Evolutionary conservation across 2,888 invertebrate genomes (phyloP), one percentile per base, ranked within the genome.

Genomic region (Atrina japonica): DNA sequence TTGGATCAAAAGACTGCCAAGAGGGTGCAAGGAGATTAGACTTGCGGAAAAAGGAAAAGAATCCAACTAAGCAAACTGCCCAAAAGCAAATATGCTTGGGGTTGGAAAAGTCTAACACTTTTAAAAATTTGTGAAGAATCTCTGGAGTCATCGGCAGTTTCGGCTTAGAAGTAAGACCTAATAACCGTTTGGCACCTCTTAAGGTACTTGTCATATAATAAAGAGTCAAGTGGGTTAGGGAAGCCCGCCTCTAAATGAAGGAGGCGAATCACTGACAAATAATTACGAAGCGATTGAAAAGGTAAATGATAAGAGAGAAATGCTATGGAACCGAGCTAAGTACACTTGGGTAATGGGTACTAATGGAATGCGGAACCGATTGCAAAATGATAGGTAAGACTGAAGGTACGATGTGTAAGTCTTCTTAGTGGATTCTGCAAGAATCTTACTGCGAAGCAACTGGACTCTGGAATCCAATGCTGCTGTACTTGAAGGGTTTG

Each of bases 281-380:
- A 59, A 18, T 58, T 40, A 7, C 29, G 23, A 27, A 66, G 30
- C 25, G 35, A 47, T 18, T 35, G 14, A 29, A 45, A 66, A 2
- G 49, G n/a, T 6, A 52, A 16, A 5, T 30, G 7, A 18, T 21
- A 41, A n/a, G 66, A 70, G 2, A 66, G 29, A 14, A 29, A 61
- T 5, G 66, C 66, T n/a, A 70, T 55, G n/a, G 45, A 64, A 70
- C 14, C 70, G 25, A 2, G 47, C 53, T 21, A 70, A 25, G 27
- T 66, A 52, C 7, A 14, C 47, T 18, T 35, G 50, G 3, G 66
- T 43, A 16, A 66, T 47, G 5, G n/a, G n/a, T n/a, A n/a, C n/a
- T n/a, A 66, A 50, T 14, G 41, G n/a, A 25, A 70, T 59, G 5
- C 18, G 6, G 6, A 66, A 6, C n/a, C 23, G 18, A 11, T 11